Percentiles rank a stretch among this genome's conserved stretches.
These are phyloP conservation scores for Hyperopisus bebe DNA, from an alignment of 2,113 vertebrate species.

Conservation along the genomic window DNA sequence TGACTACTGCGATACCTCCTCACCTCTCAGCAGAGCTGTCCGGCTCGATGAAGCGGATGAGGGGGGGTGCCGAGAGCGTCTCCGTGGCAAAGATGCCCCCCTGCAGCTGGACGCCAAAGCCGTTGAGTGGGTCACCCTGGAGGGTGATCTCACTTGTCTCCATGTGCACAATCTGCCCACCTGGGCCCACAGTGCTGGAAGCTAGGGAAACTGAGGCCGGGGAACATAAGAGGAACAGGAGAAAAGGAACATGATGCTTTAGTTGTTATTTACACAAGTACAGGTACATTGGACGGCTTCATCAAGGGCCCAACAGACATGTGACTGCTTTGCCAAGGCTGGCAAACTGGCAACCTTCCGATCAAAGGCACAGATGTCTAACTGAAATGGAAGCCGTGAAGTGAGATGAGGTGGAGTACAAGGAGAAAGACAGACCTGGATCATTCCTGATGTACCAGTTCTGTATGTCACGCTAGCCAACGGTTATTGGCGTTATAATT, in stretches of 20 bases:
- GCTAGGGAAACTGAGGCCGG: conserved; percentile 72
- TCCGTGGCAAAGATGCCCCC: conserved; percentile 95
- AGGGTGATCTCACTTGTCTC: conserved; percentile 86
- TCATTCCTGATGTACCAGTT: not conserved
- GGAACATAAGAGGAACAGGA: not conserved
- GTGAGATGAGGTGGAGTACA: not conserved
- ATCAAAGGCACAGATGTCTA: not conserved
- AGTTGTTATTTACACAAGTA: not conserved
- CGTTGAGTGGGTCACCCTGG: conserved; percentile 85
- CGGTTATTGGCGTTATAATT: not conserved
- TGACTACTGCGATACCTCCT: conserved; percentile 29
- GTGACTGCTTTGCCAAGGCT: not conserved
- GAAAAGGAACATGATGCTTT: not conserved
- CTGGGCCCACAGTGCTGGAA: conserved; percentile 88
- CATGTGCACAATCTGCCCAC: conserved; percentile 88
- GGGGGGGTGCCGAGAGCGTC: conserved; percentile 85
- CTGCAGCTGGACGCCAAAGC: conserved; percentile 94
- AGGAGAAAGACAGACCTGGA: not conserved
- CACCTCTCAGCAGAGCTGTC: conserved; percentile 96
- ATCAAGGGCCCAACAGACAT: not conserved
- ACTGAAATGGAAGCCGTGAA: not conserved
- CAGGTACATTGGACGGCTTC: not conserved
- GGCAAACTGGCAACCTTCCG: not conserved
- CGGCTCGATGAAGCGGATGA: conserved; percentile 90
- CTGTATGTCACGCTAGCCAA: not conserved